A percentile compares a stretch with the other conserved stretches of the same genome.
Conservation (phyloP, 2,113 vertebrate genomes). For the Syngnathus scovelli region DNA sequence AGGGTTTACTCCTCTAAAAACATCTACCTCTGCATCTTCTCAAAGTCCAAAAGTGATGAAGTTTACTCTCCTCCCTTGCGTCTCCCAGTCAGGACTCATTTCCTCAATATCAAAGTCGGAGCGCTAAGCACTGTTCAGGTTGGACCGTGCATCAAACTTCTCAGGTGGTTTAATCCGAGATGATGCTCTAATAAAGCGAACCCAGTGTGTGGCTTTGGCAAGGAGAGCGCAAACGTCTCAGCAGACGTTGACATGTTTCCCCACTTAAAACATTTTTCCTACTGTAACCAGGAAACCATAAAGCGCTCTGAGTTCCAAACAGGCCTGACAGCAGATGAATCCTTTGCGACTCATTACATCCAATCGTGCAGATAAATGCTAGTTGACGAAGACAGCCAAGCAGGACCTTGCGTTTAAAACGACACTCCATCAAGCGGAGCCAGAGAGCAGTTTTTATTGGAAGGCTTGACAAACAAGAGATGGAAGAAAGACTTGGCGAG, state of each 20-base stretch:
- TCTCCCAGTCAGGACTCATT: conserved; percentile 34
- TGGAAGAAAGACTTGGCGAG: conserved; percentile 26
- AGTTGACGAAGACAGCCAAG: conserved; percentile 21
- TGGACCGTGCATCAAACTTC: conserved; percentile 18
- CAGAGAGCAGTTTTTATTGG: conserved; percentile 17
- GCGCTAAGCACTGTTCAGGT: conserved; percentile 23
- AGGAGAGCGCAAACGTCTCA: conserved; percentile 36
- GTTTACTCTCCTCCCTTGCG: conserved; percentile 25
- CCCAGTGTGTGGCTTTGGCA: conserved; percentile 38
- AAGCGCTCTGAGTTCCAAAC: neutral
- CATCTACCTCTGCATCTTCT: conserved; percentile 30
- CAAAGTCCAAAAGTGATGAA: conserved; percentile 37
- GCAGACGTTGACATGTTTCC: conserved; percentile 61
- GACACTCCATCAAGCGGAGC: conserved; percentile 16
- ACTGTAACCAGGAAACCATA: conserved; percentile 14
- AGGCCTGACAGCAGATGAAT: conserved; percentile 23
- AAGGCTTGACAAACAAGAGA: conserved; percentile 17
- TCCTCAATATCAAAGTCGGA: conserved; percentile 49
- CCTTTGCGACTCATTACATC: conserved; percentile 36
- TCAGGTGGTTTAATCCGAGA: conserved; percentile 40
- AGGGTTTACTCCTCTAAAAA: conserved; percentile 21
- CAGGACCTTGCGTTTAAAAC: conserved; percentile 14
- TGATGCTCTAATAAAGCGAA: conserved; percentile 38
- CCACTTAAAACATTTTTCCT: conserved; percentile 46
- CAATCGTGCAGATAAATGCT: conserved; percentile 31